These are phyloP conservation scores for Terrapene triunguis DNA, from an alignment of 2,113 vertebrate species.

Conservation along the genomic window DNA sequence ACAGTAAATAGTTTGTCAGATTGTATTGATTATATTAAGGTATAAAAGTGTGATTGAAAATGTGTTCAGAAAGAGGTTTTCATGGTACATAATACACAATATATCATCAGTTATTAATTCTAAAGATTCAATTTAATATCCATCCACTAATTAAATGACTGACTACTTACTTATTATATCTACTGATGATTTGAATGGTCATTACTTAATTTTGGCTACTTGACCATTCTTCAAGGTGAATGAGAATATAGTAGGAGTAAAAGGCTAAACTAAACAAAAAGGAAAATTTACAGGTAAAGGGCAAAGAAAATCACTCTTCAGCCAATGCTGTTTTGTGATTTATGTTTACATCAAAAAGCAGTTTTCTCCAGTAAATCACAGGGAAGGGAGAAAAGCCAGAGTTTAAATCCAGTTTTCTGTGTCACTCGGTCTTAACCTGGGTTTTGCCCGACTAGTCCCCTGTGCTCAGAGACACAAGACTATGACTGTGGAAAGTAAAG, in stretches of 20 bases:
- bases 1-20: not conserved
- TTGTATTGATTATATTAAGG: not conserved
- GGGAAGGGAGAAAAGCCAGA: not conserved
- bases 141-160: not conserved
- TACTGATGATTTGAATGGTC: not conserved
- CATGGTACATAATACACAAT: not conserved
- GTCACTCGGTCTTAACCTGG: not conserved
- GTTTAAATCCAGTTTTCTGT: not conserved
- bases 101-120: not conserved
- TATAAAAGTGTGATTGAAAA: not conserved
- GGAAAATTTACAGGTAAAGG: constrained; percentile 8
- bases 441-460: not conserved
- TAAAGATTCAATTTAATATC: not conserved
- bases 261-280: not conserved
- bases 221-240: not conserved
- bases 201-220: not conserved
- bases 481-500: not conserved
- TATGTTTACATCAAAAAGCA: not conserved
- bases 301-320: not conserved
- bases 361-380: not conserved
- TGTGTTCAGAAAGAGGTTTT: not conserved
- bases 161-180: not conserved
- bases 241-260: not conserved
- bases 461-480: not conserved
- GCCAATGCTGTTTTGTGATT: not conserved